Conservation (phyloP, 2,888 invertebrate species). For the Herminia tarsipennalis region DNA sequence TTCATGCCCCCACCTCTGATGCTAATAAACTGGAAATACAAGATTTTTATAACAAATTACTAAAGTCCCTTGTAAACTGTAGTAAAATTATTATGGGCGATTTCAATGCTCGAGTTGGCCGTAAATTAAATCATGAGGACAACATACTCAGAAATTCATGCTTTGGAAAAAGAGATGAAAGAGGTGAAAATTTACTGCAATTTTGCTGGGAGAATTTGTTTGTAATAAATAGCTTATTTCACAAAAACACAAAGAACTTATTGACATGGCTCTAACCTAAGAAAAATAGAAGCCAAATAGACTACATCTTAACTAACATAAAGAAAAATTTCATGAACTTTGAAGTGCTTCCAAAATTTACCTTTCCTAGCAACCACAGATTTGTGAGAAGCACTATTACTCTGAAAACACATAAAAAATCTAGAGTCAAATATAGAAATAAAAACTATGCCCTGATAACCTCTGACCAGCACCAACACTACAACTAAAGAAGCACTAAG, state of each 20-base stretch:
- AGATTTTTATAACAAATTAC: neutral
- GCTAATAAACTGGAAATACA: neutral
- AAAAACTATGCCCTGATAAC: neutral
- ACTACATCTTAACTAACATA: neutral
- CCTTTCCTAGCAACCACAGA: neutral
- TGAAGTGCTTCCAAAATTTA: too few species aligned
- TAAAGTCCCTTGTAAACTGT: too few species aligned
- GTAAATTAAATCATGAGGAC: neutral
- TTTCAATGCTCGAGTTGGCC: neutral
- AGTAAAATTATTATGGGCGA: too few species aligned
- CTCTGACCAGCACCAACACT: too few species aligned
- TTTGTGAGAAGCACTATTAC: neutral
- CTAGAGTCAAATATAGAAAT: neutral
- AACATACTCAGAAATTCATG: conserved; percentile 9
- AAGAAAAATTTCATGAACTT: neutral
- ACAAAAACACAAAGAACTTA: neutral
- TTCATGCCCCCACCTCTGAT: neutral
- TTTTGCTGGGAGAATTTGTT: neutral
- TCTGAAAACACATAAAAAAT: neutral
- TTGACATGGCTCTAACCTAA: neutral
- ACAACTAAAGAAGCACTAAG: neutral
- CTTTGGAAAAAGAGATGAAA: conserved; percentile 27
- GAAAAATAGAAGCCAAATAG: neutral
- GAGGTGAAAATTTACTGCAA: conserved; percentile 22
- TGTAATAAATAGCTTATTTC: neutral